Conservation (phyloP, 2,888 invertebrate species). For the Tachina grossa region DNA sequence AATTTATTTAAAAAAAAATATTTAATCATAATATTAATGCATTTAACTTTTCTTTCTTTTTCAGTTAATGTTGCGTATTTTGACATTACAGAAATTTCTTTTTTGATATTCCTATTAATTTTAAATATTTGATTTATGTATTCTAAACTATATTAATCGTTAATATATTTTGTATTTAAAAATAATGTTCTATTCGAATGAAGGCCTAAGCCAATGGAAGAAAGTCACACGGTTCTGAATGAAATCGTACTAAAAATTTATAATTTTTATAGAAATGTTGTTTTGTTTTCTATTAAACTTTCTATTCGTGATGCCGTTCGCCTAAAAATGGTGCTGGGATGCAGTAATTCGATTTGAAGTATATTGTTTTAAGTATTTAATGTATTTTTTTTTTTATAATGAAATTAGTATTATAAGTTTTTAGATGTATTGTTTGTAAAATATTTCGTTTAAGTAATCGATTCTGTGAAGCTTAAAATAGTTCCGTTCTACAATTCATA, state of each 20-base stretch:
- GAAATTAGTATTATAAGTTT: conserved; percentile 2
- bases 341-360: background rate
- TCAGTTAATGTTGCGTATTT: background rate
- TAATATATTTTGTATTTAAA: conserved; percentile 16
- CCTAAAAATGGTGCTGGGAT: background rate
- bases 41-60: conserved; percentile 9
- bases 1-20: too few species aligned
- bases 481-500: too few species aligned
- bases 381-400: background rate
- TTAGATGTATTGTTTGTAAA: background rate
- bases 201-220: background rate
- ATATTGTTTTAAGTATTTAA: background rate
- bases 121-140: conserved; percentile 15
- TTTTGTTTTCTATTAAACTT: background rate
- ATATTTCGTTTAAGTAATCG: conserved; percentile 6
- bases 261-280: background rate
- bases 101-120: conserved; percentile 37
- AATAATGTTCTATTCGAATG: background rate
- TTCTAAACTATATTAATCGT: background rate
- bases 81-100: background rate
- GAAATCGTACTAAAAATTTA: background rate
- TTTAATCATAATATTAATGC: background rate
- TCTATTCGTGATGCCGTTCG: background rate
- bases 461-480: too few species aligned
- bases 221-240: background rate